Base-by-base conservation (phyloP, 2,888 invertebrate genomes). In the Cinara cedri region DNA sequence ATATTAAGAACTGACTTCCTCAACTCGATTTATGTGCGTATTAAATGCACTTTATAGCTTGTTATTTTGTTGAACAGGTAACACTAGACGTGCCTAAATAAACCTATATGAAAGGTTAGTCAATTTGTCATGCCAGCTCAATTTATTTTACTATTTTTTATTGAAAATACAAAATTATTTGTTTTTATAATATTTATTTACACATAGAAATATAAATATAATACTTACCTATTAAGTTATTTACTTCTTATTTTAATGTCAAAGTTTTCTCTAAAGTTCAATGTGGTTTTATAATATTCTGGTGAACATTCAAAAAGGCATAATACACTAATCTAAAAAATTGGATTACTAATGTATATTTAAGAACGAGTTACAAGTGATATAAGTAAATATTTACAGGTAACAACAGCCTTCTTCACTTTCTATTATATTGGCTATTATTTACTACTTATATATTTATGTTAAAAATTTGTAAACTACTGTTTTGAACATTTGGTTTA, bases 391-490 rank as follows among this genome's bases (percentile, higher is more conserved):
- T 70, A 34, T 19, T 66, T 62, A 66, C 78, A 78, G 78, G 78
- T 78, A 78, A 78, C 57, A 60, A 78, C 44, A 55, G 34, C 26
- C 68, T 42, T 78, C 66, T 76, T 55, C 66, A 51, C 66, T 72
- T 76, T 81, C 70, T 71, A n/a, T n/a, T n/a, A 21, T 75, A 80
- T 85, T 65, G 84, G 84, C 82, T 85, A 74, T 72, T 74, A 34
- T 34, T 34, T 34, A 3, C 6, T 34, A 46, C 72, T 72, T 72
- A 51, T 72, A 72, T 65, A 60, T 76, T 75, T 80, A 65, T 76
- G 42, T 80, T 82, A 54, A 60, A 65, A 57, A 16, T 42, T 72
- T 62, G 81, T 81, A 65, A 62, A 34, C 54, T 81, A n/a, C 16
- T 2, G 46, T 76, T 51, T 65, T 75, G 51, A 65, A 60, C 44